Conservation (phyloP, 2,888 invertebrate genomes). For the Apeira syringaria region DNA sequence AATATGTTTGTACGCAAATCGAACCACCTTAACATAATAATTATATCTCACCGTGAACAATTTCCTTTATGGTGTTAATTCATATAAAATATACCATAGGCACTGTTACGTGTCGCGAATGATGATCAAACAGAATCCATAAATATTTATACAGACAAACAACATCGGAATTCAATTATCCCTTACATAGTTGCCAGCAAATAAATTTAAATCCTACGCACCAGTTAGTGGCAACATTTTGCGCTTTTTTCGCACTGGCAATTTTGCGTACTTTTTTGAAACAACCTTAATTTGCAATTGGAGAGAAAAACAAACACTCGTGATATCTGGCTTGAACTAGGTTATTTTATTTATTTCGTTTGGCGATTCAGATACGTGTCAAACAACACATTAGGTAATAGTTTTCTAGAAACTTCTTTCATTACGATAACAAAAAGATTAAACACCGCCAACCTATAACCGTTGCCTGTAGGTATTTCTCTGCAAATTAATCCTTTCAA, state of each 20-base stretch:
- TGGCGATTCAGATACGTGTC: too few relatives aligned
- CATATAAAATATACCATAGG: too few relatives aligned
- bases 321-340: conserved; percentile 46
- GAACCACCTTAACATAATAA: too few relatives aligned
- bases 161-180: conserved; percentile 29
- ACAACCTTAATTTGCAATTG: conserved; percentile 32
- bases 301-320: conserved; percentile 31
- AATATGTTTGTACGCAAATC: too few relatives aligned
- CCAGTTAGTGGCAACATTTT: conserved; percentile 25
- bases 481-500: conserved; percentile 1
- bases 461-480: conserved; percentile 43
- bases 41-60: too few relatives aligned
- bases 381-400: too few relatives aligned
- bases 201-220: conserved; percentile 29
- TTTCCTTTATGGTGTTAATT: too few relatives aligned
- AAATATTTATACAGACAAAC: conserved; percentile 14
- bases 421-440: too few relatives aligned
- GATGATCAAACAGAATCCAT: conserved; percentile 20
- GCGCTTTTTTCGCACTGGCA: too few relatives aligned
- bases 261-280: conserved; percentile 19
- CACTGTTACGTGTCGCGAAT: too few relatives aligned
- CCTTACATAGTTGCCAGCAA: conserved; percentile 24
- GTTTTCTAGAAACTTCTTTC: too few relatives aligned
- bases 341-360: conserved; percentile 58
- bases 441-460: conserved; percentile 45